Percentiles rank a stretch among this genome's conserved stretches.
phyloP scores from a whole-genome alignment of 2,797 vertebrate species.

The Manis crassicaudata region DNA sequence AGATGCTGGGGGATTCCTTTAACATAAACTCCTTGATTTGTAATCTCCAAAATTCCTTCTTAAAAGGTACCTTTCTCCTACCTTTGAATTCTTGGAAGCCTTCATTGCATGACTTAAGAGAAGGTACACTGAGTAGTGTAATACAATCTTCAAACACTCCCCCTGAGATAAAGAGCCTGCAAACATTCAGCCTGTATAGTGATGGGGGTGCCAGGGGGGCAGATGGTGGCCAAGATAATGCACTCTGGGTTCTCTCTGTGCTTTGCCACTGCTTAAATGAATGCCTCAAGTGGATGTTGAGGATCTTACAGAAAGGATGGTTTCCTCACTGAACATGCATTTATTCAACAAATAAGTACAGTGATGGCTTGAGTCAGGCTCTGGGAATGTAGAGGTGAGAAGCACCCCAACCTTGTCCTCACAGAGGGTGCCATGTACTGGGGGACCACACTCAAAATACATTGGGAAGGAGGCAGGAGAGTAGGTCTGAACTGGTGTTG shows the following conservation, averaged over 20 bases:
- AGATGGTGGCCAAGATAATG: neutral
- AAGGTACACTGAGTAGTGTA: neutral
- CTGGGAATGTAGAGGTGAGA: neutral
- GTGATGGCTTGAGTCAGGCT: neutral
- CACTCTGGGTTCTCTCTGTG: neutral
- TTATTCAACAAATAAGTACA: neutral
- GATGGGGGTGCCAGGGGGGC: accelerated
- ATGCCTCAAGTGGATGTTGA: neutral
- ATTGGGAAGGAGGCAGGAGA: neutral
- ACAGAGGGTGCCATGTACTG: accelerated
- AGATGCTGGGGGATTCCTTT: neutral
- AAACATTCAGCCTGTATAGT: neutral
- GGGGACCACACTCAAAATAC: too few species aligned
- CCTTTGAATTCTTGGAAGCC: neutral
- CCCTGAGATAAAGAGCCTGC: neutral
- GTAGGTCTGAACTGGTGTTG: neutral
- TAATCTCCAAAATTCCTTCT: neutral
- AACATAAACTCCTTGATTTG: neutral
- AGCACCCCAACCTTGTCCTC: neutral
- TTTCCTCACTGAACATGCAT: neutral
- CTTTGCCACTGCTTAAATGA: neutral
- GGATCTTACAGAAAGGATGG: neutral
- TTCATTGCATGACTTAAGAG: neutral
- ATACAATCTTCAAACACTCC: neutral
- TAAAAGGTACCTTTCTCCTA: neutral